Evolutionary conservation across 2,113 vertebrate species (phyloP).

Genomic region (Mandrillus leucophaeus): DNA sequence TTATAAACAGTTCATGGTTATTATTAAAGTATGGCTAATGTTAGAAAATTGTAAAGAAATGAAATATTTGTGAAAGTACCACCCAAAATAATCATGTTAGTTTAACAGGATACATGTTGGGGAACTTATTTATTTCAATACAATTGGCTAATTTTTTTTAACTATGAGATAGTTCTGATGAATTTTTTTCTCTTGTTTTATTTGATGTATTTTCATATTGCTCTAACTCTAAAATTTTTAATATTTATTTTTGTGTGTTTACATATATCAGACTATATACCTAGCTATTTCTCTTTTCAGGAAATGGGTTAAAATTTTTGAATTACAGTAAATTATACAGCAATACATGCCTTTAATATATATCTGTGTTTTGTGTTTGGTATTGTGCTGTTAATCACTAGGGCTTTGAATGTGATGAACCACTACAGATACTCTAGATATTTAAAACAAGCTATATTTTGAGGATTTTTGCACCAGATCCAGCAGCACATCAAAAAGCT

Average conservation of each 20-base stretch:
- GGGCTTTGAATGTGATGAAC: neutral
- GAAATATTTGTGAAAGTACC: neutral
- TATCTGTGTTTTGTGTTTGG: neutral
- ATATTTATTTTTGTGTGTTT: neutral
- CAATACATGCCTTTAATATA: neutral
- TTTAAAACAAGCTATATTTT: neutral
- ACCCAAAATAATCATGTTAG: neutral
- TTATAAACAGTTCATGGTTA: neutral
- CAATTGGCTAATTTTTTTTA: neutral
- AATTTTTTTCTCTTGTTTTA: neutral
- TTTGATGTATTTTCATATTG: neutral
- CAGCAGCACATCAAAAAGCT: no score
- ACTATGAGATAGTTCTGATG: neutral
- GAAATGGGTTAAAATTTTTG: neutral
- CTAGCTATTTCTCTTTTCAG: neutral
- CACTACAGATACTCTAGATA: neutral
- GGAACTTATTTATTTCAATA: neutral
- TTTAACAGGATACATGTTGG: neutral
- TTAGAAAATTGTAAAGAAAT: neutral
- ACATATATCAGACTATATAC: neutral
- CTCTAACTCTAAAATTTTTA: neutral
- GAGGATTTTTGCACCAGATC: no score
- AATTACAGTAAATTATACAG: neutral
- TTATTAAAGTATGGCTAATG: neutral
- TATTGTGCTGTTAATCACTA: neutral